A percentile compares a stretch with the other conserved stretches of the same genome.
phyloP scores from a whole-genome alignment of 2,797 vertebrate species.

The Limnodromus scolopaceus region DNA sequence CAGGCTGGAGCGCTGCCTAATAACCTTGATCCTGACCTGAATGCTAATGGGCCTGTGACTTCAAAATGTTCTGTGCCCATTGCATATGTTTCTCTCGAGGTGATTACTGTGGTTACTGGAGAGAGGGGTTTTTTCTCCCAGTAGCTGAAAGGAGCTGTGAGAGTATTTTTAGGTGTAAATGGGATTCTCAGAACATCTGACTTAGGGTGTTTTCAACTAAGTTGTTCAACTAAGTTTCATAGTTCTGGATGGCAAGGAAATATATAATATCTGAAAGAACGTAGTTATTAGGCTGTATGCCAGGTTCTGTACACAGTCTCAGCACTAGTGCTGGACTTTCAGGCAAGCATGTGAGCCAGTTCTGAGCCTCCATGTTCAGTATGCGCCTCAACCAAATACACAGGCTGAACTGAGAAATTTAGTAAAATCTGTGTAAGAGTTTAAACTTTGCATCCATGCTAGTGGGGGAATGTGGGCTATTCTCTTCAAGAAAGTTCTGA shows the following conservation, averaged over 20 bases:
- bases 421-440: background rate
- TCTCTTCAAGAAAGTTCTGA: background rate
- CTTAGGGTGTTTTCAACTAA: background rate
- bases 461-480: background rate
- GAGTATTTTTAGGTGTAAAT: background rate
- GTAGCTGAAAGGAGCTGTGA: background rate
- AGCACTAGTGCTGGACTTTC: background rate
- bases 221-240: background rate
- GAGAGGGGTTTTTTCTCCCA: background rate
- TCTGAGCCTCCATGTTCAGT: background rate
- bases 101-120: background rate
- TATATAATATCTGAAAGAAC: background rate
- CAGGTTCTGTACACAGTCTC: background rate
- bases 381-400: background rate
- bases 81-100: background rate
- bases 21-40: slow-evolving; percentile 28
- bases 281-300: background rate
- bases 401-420: background rate
- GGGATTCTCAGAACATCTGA: background rate
- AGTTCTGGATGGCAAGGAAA: background rate
- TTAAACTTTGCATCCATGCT: background rate
- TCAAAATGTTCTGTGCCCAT: background rate
- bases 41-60: slow-evolving; percentile 24
- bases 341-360: background rate
- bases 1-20: slow-evolving; percentile 20